These are phyloP conservation scores for Polydrusus tereticollis DNA, from an alignment of 2,888 invertebrate genomes.

Conservation along the genomic window DNA sequence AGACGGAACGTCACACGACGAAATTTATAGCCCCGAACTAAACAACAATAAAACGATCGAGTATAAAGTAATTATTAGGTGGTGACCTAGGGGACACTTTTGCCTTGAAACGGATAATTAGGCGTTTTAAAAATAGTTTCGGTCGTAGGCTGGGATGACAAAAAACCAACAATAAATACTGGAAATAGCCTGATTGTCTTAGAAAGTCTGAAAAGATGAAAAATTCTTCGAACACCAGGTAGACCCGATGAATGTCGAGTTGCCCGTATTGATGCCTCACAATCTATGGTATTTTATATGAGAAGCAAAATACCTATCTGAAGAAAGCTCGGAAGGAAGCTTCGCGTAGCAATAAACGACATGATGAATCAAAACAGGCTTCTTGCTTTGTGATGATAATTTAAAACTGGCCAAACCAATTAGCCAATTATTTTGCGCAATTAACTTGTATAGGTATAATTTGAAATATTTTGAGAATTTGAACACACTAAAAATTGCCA, in stretches of 20 bases:
- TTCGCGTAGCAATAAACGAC: too few relatives aligned
- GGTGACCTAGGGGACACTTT: background rate
- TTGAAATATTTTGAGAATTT: too few relatives aligned
- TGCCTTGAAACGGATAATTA: background rate
- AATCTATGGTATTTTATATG: too few relatives aligned
- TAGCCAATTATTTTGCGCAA: too few relatives aligned
- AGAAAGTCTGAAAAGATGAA: background rate
- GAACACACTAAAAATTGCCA: too few relatives aligned
- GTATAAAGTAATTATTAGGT: constrained; percentile 21
- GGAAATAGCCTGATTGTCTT: background rate
- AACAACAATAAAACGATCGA: constrained; percentile 23
- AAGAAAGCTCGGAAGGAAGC: too few relatives aligned
- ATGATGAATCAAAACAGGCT: too few relatives aligned
- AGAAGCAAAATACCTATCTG: too few relatives aligned
- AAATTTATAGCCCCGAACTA: constrained; percentile 24
- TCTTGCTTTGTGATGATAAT: too few relatives aligned
- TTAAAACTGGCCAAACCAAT: too few relatives aligned
- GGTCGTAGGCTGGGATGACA: background rate
- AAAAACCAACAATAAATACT: background rate
- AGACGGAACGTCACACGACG: constrained; percentile 8
- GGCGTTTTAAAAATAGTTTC: background rate
- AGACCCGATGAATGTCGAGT: background rate
- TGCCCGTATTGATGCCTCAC: too few relatives aligned
- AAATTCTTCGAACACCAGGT: background rate
- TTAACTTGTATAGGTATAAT: too few relatives aligned